phyloP scores from a whole-genome alignment of 2,797 vertebrate genomes.

The Malurus leucopterus region DNA sequence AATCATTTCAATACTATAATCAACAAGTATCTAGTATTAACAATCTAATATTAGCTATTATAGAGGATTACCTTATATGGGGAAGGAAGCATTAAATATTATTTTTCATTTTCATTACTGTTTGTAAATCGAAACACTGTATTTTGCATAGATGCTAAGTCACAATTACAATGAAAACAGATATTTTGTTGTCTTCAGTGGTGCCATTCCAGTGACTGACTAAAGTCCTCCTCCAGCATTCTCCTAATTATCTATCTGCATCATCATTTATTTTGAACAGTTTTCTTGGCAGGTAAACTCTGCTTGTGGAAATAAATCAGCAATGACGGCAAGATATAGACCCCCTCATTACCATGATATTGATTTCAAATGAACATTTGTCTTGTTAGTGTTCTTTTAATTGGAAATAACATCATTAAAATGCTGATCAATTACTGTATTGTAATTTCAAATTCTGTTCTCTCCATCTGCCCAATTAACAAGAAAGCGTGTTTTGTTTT shows the following conservation, averaged over 20 bases:
- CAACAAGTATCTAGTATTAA: background rate
- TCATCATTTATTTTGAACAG: conserved; percentile 22
- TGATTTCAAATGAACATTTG: conserved; percentile 31
- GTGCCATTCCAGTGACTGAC: background rate
- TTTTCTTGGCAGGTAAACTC: background rate
- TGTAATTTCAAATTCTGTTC: conserved; percentile 17
- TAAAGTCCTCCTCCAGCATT: background rate
- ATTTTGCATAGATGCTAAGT: background rate
- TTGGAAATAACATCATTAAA: conserved; percentile 26
- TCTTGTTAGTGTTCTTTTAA: conserved; percentile 33
- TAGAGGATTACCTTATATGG: background rate
- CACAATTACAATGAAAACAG: background rate
- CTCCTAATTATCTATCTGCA: background rate
- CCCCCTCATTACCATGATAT: background rate
- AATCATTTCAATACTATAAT: background rate
- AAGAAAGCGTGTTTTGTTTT: background rate
- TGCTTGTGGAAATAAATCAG: conserved; percentile 32
- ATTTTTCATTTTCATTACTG: background rate
- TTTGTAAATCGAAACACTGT: background rate
- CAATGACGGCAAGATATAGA: background rate
- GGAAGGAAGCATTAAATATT: background rate
- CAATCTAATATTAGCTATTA: background rate
- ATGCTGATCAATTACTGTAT: conserved; percentile 12
- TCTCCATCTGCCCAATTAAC: background rate
- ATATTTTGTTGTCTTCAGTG: background rate